Percentiles rank a stretch among this genome's conserved stretches.
Evolutionary conservation across 2,797 vertebrate genomes (phyloP).

Genomic region (Onychomys leucogaster): DNA sequence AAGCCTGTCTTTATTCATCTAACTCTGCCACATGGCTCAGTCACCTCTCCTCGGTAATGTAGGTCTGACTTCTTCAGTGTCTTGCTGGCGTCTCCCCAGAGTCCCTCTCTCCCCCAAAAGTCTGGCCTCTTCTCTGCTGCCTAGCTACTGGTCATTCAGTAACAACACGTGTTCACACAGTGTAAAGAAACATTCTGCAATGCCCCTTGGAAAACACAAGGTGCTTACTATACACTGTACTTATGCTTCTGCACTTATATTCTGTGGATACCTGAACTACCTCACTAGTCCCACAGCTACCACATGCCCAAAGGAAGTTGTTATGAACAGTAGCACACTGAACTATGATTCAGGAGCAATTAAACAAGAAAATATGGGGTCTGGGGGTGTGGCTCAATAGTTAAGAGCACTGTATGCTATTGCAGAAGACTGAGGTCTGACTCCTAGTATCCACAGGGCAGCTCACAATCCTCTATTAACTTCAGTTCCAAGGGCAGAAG

Average conservation of each 20-base stretch:
- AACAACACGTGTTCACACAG: not conserved
- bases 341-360: slow-evolving; percentile 2
- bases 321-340: not conserved
- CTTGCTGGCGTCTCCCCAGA: not conserved
- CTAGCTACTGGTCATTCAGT: not conserved
- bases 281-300: not conserved
- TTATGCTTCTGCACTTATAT: not conserved
- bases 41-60: not conserved
- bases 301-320: not conserved
- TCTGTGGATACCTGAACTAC: not conserved
- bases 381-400: not conserved
- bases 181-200: not conserved
- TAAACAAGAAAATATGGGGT: not conserved
- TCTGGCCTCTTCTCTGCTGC: not conserved
- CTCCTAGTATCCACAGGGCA: not conserved
- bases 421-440: not conserved
- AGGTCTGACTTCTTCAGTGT: not conserved
- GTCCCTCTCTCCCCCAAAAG: not conserved
- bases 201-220: not conserved
- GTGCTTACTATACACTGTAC: not conserved
- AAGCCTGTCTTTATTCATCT: not conserved
- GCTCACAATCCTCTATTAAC: not conserved
- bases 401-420: not conserved
- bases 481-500: not conserved
- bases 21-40: not conserved